Conservation (phyloP, 2,888 invertebrate genomes). For the Herminia tarsipennalis region DNA sequence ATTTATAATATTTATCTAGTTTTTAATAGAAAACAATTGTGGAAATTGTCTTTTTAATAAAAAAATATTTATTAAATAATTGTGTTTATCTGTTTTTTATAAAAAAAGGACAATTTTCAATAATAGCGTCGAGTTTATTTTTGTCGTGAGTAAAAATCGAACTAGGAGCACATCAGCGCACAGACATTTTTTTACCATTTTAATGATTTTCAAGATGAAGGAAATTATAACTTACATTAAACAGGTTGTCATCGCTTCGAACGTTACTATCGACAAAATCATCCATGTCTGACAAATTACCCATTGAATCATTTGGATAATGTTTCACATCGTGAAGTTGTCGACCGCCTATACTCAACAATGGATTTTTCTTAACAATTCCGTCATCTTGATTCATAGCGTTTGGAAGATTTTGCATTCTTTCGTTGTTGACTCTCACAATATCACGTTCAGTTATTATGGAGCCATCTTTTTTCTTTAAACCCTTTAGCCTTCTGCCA, state of each 20-base stretch:
- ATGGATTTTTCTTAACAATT: constrained; percentile 92
- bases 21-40: too few species aligned
- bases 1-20: too few species aligned
- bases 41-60: too few species aligned
- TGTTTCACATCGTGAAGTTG: constrained; percentile 85
- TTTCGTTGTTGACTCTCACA: constrained; percentile 75
- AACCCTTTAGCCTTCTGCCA: constrained; percentile 66
- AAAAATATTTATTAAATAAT: too few species aligned
- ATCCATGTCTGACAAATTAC: constrained; percentile 89
- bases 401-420: constrained; percentile 65
- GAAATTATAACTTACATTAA: constrained; percentile 59
- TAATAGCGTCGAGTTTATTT: too few species aligned
- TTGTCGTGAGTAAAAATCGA: too few species aligned
- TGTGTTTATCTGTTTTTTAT: too few species aligned
- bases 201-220: too few species aligned
- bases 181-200: too few species aligned
- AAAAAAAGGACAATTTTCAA: too few species aligned
- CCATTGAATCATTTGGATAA: constrained; percentile 82
- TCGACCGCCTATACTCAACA: constrained; percentile 85
- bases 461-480: constrained; percentile 75
- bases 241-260: constrained; percentile 66
- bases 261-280: constrained; percentile 76
- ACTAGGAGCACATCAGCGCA: too few species aligned
- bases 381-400: constrained; percentile 88
- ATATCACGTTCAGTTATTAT: constrained; percentile 77